A percentile compares a stretch with the other conserved stretches of the same genome.
These are phyloP conservation scores for Pteromalus puparum DNA, from an alignment of 1,140 invertebrate species.

Conservation along the genomic window DNA sequence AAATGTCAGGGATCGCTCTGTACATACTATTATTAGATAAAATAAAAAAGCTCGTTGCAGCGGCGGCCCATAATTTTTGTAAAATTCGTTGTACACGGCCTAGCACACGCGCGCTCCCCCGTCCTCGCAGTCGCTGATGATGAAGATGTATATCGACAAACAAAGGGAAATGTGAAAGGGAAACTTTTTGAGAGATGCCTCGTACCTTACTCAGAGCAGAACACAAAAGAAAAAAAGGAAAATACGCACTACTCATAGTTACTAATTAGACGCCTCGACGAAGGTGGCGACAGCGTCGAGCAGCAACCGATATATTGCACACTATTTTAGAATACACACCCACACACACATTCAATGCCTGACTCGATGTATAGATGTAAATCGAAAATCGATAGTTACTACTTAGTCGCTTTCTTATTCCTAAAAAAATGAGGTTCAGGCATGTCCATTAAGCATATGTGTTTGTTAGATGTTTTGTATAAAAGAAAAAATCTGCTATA, in stretches of 20 bases:
- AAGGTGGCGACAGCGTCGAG: conserved; percentile 31
- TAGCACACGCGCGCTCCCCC: conserved; percentile 44
- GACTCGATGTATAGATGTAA: conserved; percentile 58
- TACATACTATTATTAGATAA: conserved; percentile 46
- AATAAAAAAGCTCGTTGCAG: conserved; percentile 27
- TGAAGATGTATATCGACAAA: background rate
- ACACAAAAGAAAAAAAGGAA: background rate
- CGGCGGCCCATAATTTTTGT: conserved; percentile 50
- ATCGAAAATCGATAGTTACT: conserved; percentile 56
- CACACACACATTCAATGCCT: conserved; percentile 42
- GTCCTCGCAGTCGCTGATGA: conserved; percentile 31
- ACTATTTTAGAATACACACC: conserved; percentile 23
- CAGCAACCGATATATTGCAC: conserved; percentile 4
- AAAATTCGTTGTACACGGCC: conserved; percentile 53
- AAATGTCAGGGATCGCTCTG: conserved; percentile 40
- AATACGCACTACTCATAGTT: conserved; percentile 14
- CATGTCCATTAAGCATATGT: conserved; percentile 60
- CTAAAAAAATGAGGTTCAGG: conserved; percentile 43
- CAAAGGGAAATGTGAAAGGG: background rate
- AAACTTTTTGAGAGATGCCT: background rate
- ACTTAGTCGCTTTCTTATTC: conserved; percentile 60
- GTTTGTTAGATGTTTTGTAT: conserved; percentile 68
- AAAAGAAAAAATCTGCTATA: conserved; percentile 57
- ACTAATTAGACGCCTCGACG: conserved; percentile 16
- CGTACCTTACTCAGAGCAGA: background rate